phyloP scores from a whole-genome alignment of 2,888 invertebrate genomes.

The Papilio protenor region DNA sequence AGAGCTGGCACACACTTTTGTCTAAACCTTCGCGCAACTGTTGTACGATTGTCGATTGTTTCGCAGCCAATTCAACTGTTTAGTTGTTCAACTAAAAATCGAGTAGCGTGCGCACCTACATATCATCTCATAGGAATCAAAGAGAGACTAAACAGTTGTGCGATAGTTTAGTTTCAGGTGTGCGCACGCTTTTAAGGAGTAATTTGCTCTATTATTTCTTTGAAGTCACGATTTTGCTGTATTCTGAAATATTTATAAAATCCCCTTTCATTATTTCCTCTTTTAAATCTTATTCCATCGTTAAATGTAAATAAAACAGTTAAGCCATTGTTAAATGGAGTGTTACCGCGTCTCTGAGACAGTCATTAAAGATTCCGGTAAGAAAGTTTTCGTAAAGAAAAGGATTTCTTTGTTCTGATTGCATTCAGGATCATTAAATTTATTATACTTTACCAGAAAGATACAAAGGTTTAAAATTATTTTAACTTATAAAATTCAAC shows the following conservation, averaged over 20 bases:
- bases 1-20: too few relatives aligned
- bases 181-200: too few relatives aligned
- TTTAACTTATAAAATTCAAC: neutral
- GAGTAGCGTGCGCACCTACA: too few relatives aligned
- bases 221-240: too few relatives aligned
- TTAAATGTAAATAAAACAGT: slow-evolving; percentile 41
- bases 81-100: too few relatives aligned
- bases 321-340: slow-evolving; percentile 42
- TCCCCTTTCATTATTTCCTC: slow-evolving; percentile 8
- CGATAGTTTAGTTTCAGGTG: too few relatives aligned
- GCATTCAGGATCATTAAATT: slow-evolving; percentile 35
- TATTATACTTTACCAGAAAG: neutral
- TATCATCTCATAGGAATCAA: too few relatives aligned
- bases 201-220: too few relatives aligned
- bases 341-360: slow-evolving; percentile 39
- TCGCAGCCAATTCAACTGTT: too few relatives aligned
- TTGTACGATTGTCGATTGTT: too few relatives aligned
- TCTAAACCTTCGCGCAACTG: too few relatives aligned
- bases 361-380: slow-evolving; percentile 42
- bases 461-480: neutral
- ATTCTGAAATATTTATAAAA: slow-evolving; percentile 10
- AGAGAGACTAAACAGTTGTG: too few relatives aligned
- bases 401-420: slow-evolving; percentile 30
- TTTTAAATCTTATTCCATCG: slow-evolving; percentile 36
- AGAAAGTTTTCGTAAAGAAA: slow-evolving; percentile 36